Evolutionary conservation across 2,113 vertebrate genomes (phyloP).

Genomic region (Syngnathus typhle): DNA sequence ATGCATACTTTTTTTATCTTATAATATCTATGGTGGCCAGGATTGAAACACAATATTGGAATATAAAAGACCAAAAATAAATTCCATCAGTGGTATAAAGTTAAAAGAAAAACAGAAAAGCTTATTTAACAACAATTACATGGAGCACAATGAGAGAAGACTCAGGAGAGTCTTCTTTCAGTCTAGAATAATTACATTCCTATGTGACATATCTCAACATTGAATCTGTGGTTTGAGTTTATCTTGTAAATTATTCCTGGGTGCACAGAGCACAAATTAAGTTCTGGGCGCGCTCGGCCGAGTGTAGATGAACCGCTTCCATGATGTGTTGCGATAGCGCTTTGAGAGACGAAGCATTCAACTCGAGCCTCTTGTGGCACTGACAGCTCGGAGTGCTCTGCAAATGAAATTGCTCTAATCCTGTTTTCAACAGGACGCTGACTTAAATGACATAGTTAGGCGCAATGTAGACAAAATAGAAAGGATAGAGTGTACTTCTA

Average conservation of each 20-base stretch:
- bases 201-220: background rate
- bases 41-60: background rate
- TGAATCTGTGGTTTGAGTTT: constrained; percentile 4
- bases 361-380: constrained; percentile 15
- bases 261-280: constrained; percentile 3
- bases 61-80: background rate
- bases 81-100: background rate
- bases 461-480: background rate
- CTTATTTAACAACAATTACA: constrained; percentile 3
- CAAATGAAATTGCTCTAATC: constrained; percentile 5
- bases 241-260: constrained; percentile 6
- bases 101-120: background rate
- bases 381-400: background rate
- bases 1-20: too few relatives aligned
- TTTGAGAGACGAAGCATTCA: constrained; percentile 4
- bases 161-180: too few relatives aligned
- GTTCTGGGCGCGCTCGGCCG: background rate
- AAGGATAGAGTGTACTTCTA: constrained; percentile 14
- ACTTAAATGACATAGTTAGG: background rate
- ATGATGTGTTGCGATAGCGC: background rate
- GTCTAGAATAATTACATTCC: constrained; percentile 6
- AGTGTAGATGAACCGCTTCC: constrained; percentile 1
- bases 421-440: background rate
- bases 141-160: background rate
- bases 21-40: background rate